Evolutionary conservation across 2,888 invertebrate genomes (phyloP), one percentile per base, ranked within the genome.

Genomic region (Agrotis ipsilon): DNA sequence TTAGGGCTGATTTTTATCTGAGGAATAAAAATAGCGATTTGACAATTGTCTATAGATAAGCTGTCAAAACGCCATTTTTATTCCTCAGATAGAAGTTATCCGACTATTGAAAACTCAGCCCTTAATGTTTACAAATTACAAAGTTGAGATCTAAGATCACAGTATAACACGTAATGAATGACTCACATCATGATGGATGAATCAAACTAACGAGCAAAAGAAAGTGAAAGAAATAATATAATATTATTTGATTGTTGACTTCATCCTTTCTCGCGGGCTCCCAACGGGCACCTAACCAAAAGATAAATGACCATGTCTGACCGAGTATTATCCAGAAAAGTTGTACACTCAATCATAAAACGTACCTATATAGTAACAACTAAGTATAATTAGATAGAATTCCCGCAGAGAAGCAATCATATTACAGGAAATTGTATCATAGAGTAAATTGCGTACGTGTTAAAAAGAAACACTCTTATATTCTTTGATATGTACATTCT

Each of bases 261-360:
- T 75, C 54, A 78, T 77, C 68, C 59, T 75, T 77, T 61, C 64
- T 72, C 57, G 43, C 39, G 32, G 32, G 39, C 75, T 75, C 75
- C 71, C 75, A 63, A 9, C 46, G 72, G 72, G 52, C 19, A 70
- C 58, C 68, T 64, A 75, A 68, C 69, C 59, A 58, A 65, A 75
- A 78, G 74, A 85, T 84, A 76, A 83, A 84, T 85, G 66, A 73
- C 54, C 55, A 24, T 72, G 69, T 68, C 68, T 65, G 64, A 18
- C 51, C 60, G 60, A 69, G 72, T 67, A 61, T 80, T 66, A 72
- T 67, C 66, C 67, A 61, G 57, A 63, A 79, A 82, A 79, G 64
- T 75, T 77, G 57, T 73, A 67, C 59, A 82, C 70, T 82, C 80
- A 75, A 84, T 82, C 82, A 83, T 82, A 79, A 75, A 82, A 75